Base-by-base conservation (phyloP, 2,888 invertebrate genomes). In the Eucriotettix oculatus region DNA sequence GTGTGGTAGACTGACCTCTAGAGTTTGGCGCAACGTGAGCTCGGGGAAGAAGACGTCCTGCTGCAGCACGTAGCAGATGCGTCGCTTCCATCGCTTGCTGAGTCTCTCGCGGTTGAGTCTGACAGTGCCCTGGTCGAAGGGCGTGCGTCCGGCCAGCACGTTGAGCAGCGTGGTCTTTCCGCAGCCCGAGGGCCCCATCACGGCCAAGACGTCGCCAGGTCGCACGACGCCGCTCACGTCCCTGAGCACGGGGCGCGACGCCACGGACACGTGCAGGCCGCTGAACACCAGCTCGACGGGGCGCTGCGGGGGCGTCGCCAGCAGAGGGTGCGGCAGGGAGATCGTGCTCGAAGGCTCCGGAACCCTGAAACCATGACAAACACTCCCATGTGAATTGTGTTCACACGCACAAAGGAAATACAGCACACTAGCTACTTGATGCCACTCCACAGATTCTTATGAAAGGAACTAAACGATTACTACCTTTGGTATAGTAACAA, bases 1-100 rank as follows among this genome's bases (percentile, higher is more conserved):
- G n/a, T 7, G 9, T 48, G 48, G 2, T 7, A 52, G 7, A 68
- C 73, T 72, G 69, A 81, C 82, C 74, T 83, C 82, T 65, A 90
- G 75, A 9, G 88, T 89, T 73, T 89, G 87, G 66, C 85, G 75
- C 61, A 89, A 76, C 1, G 88, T 89, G 67, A 90, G 77, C 68
- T 86, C 85, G 58, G 87, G 82, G 70, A 88, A 87, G 75, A 90
- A 90, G 62, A 87, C 82, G 70, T 90, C 89, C 70, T 88, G 85
- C 71, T 90, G 89, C 63, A 87, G 78, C 55, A 89, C 89, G 73
- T 89, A 90, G 68, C 87, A 86, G 66, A 90, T 86, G 69, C 83
- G 82, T 65, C 88, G 75, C 66, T 85, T 83, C 79, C 85, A 84
- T 65, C 83, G 74, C 69, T 85, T 86, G 66, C 80, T 82, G 64